phyloP scores from a whole-genome alignment of 1,140 invertebrate species.

The Phenacoccus solenopsis region DNA sequence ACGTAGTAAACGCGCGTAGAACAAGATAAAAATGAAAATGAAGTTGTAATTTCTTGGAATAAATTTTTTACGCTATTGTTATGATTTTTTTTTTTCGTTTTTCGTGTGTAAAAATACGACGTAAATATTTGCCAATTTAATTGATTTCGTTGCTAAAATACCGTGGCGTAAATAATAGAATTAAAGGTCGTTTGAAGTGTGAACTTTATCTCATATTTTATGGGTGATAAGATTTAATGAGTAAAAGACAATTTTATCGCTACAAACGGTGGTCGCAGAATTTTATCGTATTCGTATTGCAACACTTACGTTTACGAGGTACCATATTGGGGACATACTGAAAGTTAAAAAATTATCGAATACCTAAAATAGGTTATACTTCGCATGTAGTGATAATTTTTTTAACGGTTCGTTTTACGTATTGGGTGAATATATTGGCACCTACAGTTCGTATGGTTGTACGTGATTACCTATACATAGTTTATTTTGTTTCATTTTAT shows the following conservation, averaged over 20 bases:
- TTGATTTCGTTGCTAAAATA: not conserved
- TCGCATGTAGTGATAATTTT: too few species aligned
- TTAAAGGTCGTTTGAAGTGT: conserved; percentile 12
- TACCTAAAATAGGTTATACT: too few species aligned
- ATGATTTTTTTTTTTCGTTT: not conserved
- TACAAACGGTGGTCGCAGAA: not conserved
- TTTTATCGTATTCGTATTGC: not conserved
- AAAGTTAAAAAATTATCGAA: too few species aligned
- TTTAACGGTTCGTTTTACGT: too few species aligned
- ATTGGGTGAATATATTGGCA: too few species aligned
- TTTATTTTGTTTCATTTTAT: too few species aligned
- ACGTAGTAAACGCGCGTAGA: too few species aligned
- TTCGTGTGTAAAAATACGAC: not conserved
- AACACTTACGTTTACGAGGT: not conserved
- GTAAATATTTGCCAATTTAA: conserved; percentile 4
- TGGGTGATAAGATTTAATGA: conserved; percentile 10
- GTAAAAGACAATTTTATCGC: conserved; percentile 16
- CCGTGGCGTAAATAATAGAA: not conserved
- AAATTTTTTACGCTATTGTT: not conserved
- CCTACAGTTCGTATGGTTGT: too few species aligned
- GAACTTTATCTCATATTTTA: conserved; percentile 10
- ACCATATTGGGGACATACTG: not conserved
- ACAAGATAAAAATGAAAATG: too few species aligned
- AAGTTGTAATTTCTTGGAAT: not conserved
- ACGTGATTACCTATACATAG: too few species aligned